phyloP scores from a whole-genome alignment of 2,888 invertebrate genomes.

The Suillia variegata region DNA sequence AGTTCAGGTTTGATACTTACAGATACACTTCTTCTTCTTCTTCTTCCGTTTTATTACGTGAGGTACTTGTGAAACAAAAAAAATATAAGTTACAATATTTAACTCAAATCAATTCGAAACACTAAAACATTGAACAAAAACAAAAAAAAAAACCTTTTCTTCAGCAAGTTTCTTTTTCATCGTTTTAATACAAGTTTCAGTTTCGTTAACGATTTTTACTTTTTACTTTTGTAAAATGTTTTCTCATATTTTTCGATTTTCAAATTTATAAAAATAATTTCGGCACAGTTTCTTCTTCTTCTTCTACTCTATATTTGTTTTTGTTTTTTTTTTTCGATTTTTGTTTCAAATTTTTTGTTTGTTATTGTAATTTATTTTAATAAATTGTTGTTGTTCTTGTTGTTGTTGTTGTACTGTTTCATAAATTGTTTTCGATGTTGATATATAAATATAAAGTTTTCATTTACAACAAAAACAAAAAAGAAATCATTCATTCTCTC shows the following conservation, averaged over 20 bases:
- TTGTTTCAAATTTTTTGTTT: too few relatives aligned
- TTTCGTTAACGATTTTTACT: not conserved
- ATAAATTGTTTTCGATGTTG: conserved; percentile 9
- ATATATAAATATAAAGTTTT: not conserved
- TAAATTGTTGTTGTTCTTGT: conserved; percentile 53
- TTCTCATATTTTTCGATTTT: conserved; percentile 28
- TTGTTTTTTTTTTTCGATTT: too few relatives aligned
- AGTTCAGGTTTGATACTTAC: not conserved
- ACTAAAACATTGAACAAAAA: conserved; percentile 21
- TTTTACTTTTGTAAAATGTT: conserved; percentile 30
- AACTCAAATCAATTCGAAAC: not conserved
- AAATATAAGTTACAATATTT: conserved; percentile 7
- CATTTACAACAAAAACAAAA: not conserved
- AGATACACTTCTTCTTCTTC: not conserved
- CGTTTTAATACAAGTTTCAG: not conserved
- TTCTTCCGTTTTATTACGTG: too few relatives aligned
- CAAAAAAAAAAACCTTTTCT: too few relatives aligned
- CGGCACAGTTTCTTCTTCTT: conserved; percentile 13
- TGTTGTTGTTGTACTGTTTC: conserved; percentile 48
- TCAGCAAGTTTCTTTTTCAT: conserved; percentile 20
- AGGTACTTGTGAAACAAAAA: not conserved
- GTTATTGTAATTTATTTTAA: conserved; percentile 42
- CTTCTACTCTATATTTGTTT: conserved; percentile 30
- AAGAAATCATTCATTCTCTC: conserved; percentile 2
- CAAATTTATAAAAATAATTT: conserved; percentile 23